Conservation (phyloP, 2,888 invertebrate genomes). For the Leptopilina myrica region DNA sequence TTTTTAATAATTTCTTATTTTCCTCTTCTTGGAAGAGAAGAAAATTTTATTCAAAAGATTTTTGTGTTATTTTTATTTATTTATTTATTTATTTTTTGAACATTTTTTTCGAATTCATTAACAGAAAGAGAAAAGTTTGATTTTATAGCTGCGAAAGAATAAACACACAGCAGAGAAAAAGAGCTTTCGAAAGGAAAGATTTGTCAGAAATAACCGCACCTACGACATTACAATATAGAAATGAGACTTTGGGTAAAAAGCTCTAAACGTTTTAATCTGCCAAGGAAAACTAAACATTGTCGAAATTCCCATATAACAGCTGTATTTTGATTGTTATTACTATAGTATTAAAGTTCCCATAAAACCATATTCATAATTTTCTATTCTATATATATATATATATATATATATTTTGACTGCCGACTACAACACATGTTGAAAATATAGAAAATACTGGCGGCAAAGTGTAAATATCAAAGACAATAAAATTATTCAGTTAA, state of each 20-base stretch:
- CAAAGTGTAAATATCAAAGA: no score
- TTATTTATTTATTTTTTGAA: background rate
- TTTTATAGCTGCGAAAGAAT: constrained; percentile 23
- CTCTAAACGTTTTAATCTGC: background rate
- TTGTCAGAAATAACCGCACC: constrained; percentile 31
- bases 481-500: no score
- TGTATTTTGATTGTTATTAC: constrained; percentile 7
- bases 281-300: constrained; percentile 6
- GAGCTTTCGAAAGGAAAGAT: background rate
- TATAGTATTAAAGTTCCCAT: background rate
- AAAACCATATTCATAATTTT: constrained; percentile 3
- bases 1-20: no score
- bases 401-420: no score
- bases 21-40: no score
- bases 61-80: background rate
- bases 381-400: no score
- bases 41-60: background rate
- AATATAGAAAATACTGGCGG: no score
- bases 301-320: constrained; percentile 22
- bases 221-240: background rate
- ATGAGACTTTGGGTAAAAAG: constrained; percentile 27
- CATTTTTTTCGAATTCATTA: constrained; percentile 8
- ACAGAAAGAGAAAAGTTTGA: background rate
- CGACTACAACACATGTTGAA: no score
- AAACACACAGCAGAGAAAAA: constrained; percentile 17